phyloP scores from a whole-genome alignment of 2,888 invertebrate species.

The Tiphia femorata region DNA sequence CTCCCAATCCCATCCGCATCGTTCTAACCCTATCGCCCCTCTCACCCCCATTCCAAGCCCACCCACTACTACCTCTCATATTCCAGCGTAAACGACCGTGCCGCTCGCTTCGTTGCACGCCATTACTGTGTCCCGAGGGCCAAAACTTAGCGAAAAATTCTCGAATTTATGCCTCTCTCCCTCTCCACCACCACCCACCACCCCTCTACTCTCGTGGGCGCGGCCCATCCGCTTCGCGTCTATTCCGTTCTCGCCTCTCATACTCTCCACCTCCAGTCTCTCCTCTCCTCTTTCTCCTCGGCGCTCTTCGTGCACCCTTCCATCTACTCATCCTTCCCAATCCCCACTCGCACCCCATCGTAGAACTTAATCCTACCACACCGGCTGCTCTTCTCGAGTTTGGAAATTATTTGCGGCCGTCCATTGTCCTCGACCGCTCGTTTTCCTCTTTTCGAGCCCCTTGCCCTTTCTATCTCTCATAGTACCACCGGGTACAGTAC shows the following conservation, averaged over 20 bases:
- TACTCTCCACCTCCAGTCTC: neutral
- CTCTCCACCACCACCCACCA: slow-evolving; percentile 13
- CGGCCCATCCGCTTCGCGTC: neutral
- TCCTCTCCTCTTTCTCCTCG: slow-evolving; percentile 6
- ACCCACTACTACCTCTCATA: slow-evolving; percentile 46
- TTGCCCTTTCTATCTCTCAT: neutral
- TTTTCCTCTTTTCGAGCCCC: neutral
- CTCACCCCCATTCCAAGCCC: slow-evolving; percentile 16
- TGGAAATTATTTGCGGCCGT: slow-evolving; percentile 50
- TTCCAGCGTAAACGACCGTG: slow-evolving; percentile 57
- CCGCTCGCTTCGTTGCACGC: slow-evolving; percentile 58
- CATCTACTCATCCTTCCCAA: slow-evolving; percentile 29
- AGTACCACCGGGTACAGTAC: too few species aligned
- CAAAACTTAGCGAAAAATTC: slow-evolving; percentile 63
- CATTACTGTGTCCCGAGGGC: slow-evolving; percentile 62
- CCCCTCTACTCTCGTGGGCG: too few species aligned
- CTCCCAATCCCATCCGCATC: slow-evolving; percentile 9
- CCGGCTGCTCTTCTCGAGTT: slow-evolving; percentile 42
- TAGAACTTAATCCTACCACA: slow-evolving; percentile 39
- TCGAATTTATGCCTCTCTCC: slow-evolving; percentile 43
- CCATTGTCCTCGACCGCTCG: slow-evolving; percentile 43
- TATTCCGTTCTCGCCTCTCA: slow-evolving; percentile 16
- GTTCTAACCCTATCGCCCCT: neutral
- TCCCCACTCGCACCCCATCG: slow-evolving; percentile 19
- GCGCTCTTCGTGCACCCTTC: slow-evolving; percentile 12